Evolutionary conservation across 2,888 invertebrate species (phyloP).

Genomic region (Agonopterix arenella): DNA sequence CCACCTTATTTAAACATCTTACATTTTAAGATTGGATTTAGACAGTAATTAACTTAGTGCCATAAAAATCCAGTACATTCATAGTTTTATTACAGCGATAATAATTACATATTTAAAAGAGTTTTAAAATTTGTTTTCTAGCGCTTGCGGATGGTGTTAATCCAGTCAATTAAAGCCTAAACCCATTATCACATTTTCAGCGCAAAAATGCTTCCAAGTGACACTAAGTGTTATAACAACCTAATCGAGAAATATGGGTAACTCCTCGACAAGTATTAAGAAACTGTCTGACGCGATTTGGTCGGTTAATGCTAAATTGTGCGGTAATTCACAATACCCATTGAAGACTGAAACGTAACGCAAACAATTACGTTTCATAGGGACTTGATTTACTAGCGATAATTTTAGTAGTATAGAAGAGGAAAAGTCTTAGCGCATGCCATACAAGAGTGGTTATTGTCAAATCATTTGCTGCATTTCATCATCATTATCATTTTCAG

Average conservation of each 20-base stretch:
- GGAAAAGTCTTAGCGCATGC: no score
- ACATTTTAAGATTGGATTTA: slow-evolving; percentile 65
- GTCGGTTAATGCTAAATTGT: slow-evolving; percentile 51
- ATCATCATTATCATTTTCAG: no score
- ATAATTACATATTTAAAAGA: background rate
- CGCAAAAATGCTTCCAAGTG: slow-evolving; percentile 28
- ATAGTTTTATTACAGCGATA: no score
- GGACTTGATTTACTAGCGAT: background rate
- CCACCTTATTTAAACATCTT: slow-evolving; percentile 43
- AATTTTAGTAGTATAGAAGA: no score
- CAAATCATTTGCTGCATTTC: no score
- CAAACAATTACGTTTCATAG: slow-evolving; percentile 4
- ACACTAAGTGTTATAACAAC: slow-evolving; percentile 20
- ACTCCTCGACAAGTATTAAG: slow-evolving; percentile 3
- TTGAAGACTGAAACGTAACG: slow-evolving; percentile 18
- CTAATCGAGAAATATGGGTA: slow-evolving; percentile 25
- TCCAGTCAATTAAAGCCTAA: slow-evolving; percentile 66
- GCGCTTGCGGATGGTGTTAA: background rate
- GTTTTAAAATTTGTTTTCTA: background rate
- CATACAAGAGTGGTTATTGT: no score
- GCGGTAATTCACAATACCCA: slow-evolving; percentile 47
- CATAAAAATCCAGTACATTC: background rate
- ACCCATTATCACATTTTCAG: slow-evolving; percentile 59
- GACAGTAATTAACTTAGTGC: slow-evolving; percentile 60
- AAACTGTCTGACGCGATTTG: slow-evolving; percentile 25